Percentiles rank a stretch among this genome's conserved stretches.
Evolutionary conservation across 1,140 invertebrate genomes (phyloP).

Genomic region (Dufourea novaeangliae): DNA sequence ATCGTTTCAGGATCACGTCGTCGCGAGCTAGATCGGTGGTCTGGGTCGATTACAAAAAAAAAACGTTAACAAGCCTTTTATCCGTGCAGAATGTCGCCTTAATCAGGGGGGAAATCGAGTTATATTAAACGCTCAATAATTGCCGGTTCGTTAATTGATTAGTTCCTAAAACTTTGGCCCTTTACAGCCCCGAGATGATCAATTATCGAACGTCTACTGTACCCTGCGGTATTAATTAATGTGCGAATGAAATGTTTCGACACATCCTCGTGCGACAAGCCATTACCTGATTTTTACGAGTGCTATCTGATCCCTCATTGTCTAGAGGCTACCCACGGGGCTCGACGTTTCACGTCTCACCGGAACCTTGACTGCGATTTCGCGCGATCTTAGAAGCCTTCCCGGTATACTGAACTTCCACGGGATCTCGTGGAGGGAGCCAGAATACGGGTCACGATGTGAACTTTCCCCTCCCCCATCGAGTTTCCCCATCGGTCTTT

Average conservation of each 20-base stretch:
- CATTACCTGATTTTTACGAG: conserved; percentile 4
- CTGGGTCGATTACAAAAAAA: too few relatives aligned
- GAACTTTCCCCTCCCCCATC: conserved; percentile 18
- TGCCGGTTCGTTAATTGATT: too few relatives aligned
- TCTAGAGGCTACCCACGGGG: conserved; percentile 8
- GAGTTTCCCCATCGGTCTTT: not conserved
- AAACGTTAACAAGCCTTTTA: too few relatives aligned
- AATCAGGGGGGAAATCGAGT: not conserved
- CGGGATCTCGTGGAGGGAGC: conserved; percentile 8
- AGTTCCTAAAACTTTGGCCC: too few relatives aligned
- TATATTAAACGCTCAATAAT: too few relatives aligned
- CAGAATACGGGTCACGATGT: conserved; percentile 10
- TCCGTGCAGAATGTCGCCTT: not conserved
- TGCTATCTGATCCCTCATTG: conserved; percentile 45
- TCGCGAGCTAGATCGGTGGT: not conserved
- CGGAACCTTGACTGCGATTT: conserved; percentile 46
- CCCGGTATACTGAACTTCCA: not conserved
- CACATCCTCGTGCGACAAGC: conserved; percentile 52
- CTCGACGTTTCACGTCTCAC: conserved; percentile 1
- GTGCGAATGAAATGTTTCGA: conserved; percentile 49
- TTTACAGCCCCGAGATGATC: too few relatives aligned
- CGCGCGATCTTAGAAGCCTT: conserved; percentile 25
- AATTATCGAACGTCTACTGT: too few relatives aligned
- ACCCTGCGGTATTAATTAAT: conserved; percentile 51
- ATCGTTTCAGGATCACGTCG: not conserved